Evolutionary conservation across 2,113 vertebrate genomes (phyloP).

Genomic region (Dipodomys merriami): DNA sequence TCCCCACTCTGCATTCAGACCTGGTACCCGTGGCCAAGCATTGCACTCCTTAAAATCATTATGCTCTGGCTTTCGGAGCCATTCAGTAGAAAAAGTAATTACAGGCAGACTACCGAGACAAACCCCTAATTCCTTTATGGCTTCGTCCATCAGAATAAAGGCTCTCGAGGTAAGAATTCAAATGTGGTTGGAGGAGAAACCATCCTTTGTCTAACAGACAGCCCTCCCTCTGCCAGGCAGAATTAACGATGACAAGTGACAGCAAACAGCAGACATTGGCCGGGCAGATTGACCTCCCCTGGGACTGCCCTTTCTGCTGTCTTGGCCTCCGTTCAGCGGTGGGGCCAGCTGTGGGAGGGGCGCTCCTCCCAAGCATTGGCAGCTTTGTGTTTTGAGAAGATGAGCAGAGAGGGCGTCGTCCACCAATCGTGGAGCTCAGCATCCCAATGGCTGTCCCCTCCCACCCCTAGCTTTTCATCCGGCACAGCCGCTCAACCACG

Average conservation of each 20-base stretch:
- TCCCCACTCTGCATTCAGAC: background rate
- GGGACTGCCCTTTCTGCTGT: constrained; percentile 45
- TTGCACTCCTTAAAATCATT: constrained; percentile 24
- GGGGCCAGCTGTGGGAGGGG: background rate
- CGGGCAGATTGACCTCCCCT: constrained; percentile 10
- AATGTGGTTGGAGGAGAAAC: constrained; percentile 51
- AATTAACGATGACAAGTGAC: constrained; percentile 59
- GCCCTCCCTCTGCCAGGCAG: background rate
- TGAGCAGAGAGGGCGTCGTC: background rate
- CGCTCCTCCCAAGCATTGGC: background rate
- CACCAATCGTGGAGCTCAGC: background rate
- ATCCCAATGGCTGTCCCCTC: background rate
- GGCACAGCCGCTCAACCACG: constrained; percentile 46
- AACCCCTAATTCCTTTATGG: constrained; percentile 32
- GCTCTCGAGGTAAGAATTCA: constrained; percentile 49
- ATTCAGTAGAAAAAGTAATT: constrained; percentile 63
- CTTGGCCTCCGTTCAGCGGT: constrained; percentile 56
- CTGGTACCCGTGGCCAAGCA: background rate
- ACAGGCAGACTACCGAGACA: constrained; percentile 43
- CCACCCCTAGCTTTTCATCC: background rate
- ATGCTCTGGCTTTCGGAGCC: constrained; percentile 13
- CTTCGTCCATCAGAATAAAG: constrained; percentile 52
- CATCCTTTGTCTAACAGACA: background rate
- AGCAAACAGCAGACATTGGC: background rate
- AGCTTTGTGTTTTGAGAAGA: background rate